Conservation (phyloP, 2,888 invertebrate species). For the Polyommatus icarus region DNA sequence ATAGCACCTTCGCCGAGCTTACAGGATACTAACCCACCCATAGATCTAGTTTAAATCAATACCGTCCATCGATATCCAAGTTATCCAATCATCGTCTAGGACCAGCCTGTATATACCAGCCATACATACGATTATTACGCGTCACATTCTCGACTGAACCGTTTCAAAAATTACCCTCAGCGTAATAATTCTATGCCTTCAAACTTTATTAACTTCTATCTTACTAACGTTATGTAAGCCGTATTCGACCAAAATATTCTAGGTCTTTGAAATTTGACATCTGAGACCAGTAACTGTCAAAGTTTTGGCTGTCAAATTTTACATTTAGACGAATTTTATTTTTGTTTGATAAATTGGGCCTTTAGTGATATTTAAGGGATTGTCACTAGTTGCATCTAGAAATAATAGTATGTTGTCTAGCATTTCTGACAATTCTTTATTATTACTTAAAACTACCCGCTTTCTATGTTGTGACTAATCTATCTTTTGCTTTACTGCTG, state of each 20-base stretch:
- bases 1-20: slow-evolving; percentile 97
- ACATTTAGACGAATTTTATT: background rate
- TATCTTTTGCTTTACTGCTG: slow-evolving; percentile 76
- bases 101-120: slow-evolving; percentile 26
- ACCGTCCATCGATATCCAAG: slow-evolving; percentile 57
- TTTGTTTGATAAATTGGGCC: background rate
- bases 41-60: slow-evolving; percentile 66
- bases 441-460: slow-evolving; percentile 54
- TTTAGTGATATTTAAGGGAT: slow-evolving; percentile 53
- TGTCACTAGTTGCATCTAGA: slow-evolving; percentile 45
- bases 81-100: slow-evolving; percentile 44
- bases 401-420: slow-evolving; percentile 37
- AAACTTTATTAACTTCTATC: slow-evolving; percentile 44
- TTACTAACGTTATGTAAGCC: slow-evolving; percentile 52
- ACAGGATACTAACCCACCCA: slow-evolving; percentile 92
- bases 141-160: background rate
- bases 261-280: background rate
- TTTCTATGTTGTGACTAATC: slow-evolving; percentile 74
- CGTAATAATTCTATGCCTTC: background rate
- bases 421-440: slow-evolving; percentile 54
- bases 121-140: background rate
- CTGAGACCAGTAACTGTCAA: background rate
- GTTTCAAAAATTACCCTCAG: background rate
- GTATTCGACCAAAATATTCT: slow-evolving; percentile 2
- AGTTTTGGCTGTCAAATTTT: background rate